phyloP scores from a whole-genome alignment of 2,888 invertebrate species.

The Noctua pronuba region DNA sequence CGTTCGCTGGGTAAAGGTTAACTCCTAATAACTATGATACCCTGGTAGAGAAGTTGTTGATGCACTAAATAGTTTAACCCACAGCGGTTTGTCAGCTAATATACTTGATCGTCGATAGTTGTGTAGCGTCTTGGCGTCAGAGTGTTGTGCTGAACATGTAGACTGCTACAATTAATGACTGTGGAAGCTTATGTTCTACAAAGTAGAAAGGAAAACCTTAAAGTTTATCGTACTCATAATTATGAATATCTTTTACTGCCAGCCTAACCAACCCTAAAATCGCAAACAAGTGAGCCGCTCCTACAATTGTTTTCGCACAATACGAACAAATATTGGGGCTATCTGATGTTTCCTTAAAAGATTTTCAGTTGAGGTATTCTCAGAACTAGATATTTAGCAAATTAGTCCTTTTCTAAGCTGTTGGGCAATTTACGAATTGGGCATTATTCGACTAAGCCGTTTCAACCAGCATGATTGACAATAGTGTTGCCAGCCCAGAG shows the following conservation, averaged over 20 bases:
- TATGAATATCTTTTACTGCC: not conserved
- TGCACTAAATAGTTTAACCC: slow-evolving; percentile 50
- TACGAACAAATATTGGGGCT: too few relatives aligned
- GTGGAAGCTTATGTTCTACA: not conserved
- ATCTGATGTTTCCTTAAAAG: not conserved
- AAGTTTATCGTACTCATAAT: not conserved
- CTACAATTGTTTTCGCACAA: too few relatives aligned
- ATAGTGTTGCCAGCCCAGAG: too few relatives aligned
- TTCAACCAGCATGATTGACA: not conserved
- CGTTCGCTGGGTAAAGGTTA: slow-evolving; percentile 37
- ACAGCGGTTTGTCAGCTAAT: slow-evolving; percentile 44
- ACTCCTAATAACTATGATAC: slow-evolving; percentile 52
- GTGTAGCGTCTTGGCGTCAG: not conserved
- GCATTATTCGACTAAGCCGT: too few relatives aligned
- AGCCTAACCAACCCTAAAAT: not conserved
- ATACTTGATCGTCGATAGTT: slow-evolving; percentile 13
- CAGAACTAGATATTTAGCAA: too few relatives aligned
- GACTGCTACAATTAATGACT: not conserved
- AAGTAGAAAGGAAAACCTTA: not conserved
- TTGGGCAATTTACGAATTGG: too few relatives aligned
- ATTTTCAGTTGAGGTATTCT: not conserved
- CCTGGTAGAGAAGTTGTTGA: slow-evolving; percentile 41
- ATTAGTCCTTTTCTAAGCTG: too few relatives aligned
- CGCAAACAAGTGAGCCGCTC: not conserved
- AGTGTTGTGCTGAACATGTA: not conserved